Evolutionary conservation across 1,140 invertebrate species (phyloP).

Genomic region (Leptinotarsa texana): DNA sequence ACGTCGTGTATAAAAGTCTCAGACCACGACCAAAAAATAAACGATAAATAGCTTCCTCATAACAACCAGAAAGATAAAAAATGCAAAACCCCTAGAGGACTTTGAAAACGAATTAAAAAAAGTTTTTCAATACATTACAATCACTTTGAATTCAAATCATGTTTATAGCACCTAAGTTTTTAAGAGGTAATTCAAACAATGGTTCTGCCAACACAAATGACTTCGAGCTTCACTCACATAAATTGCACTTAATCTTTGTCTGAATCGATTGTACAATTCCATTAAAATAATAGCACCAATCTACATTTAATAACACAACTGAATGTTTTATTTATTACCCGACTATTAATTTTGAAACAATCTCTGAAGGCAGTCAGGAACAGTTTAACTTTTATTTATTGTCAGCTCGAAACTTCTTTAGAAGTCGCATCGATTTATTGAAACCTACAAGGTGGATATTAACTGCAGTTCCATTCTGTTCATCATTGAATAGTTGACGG

Average conservation of each 20-base stretch:
- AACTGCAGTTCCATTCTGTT: too few relatives aligned
- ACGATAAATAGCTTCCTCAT: too few relatives aligned
- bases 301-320: conserved; percentile 3
- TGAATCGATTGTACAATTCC: not conserved
- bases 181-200: not conserved
- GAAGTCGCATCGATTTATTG: not conserved
- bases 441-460: too few relatives aligned
- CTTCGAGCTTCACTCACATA: not conserved
- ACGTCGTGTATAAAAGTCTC: too few relatives aligned
- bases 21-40: too few relatives aligned
- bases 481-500: too few relatives aligned
- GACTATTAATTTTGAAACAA: not conserved
- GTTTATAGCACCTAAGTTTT: not conserved
- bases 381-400: not conserved
- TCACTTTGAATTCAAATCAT: not conserved
- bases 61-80: too few relatives aligned
- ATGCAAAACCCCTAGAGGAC: too few relatives aligned
- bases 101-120: too few relatives aligned
- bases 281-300: conserved; percentile 6
- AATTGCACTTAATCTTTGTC: not conserved
- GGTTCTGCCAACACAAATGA: not conserved
- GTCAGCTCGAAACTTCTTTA: not conserved
- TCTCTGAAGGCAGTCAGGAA: not conserved
- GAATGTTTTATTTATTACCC: conserved; percentile 3
- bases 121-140: too few relatives aligned